A percentile compares a stretch with the other conserved stretches of the same genome.
Conservation (phyloP, 2,888 invertebrate genomes). For the Cataglyphis livida region DNA sequence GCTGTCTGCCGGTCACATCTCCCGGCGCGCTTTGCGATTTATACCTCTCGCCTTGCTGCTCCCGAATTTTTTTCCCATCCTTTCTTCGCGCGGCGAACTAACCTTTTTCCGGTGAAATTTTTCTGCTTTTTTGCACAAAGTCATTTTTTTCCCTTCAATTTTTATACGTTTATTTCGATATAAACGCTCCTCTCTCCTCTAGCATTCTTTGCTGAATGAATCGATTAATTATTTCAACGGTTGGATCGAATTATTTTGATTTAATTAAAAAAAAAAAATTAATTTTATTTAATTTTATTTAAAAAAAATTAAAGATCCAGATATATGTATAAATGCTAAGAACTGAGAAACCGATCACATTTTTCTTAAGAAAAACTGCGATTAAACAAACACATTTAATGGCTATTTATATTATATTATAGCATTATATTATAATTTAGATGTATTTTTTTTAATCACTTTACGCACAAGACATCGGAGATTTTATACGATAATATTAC, state of each 20-base stretch:
- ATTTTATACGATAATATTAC: background rate
- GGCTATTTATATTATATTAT: too few relatives aligned
- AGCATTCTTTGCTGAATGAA: background rate
- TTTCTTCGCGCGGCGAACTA: background rate
- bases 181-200: background rate
- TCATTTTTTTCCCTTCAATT: background rate
- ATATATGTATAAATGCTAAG: background rate
- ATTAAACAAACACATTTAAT: background rate
- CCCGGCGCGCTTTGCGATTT: constrained; percentile 9
- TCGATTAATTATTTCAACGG: background rate
- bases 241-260: background rate
- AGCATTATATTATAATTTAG: too few relatives aligned
- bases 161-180: background rate
- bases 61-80: background rate
- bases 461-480: background rate
- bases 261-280: background rate
- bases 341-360: background rate
- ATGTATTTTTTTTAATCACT: too few relatives aligned
- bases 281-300: background rate
- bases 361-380: background rate
- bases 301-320: background rate
- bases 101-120: constrained; percentile 23
- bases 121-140: background rate
- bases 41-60: background rate
- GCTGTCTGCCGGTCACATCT: constrained; percentile 17